A percentile compares a stretch with the other conserved stretches of the same genome.
These are phyloP conservation scores for Sinocyclocheilus maitianheensis DNA, from an alignment of 2,113 vertebrate genomes.

Conservation along the genomic window DNA sequence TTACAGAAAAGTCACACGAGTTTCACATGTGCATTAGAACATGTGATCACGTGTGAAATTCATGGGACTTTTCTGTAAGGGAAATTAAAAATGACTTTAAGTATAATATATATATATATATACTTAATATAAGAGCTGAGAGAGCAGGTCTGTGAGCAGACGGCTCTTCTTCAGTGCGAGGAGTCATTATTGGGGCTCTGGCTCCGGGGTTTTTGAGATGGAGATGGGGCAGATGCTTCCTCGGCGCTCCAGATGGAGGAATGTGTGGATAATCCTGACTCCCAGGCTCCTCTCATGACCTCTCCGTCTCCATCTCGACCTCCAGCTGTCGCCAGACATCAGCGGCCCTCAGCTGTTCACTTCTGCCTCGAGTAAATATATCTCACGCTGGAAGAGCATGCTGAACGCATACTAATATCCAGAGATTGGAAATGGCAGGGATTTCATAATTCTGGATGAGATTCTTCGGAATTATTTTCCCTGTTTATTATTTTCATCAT, in stretches of 20 bases:
- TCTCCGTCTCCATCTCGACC: constrained; percentile 49
- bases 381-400: not conserved
- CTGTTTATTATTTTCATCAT: not conserved
- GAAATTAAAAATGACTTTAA: no score
- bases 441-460: not conserved
- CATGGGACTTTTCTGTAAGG: no score
- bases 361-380: not conserved
- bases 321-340: constrained; percentile 56
- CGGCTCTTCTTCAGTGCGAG: not conserved
- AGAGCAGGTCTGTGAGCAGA: not conserved
- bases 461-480: not conserved
- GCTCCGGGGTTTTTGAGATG: constrained; percentile 48
- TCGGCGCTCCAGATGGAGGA: constrained; percentile 58
- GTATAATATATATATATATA: no score
- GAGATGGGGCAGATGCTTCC: constrained; percentile 58
- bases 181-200: constrained; percentile 43
- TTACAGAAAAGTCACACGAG: no score
- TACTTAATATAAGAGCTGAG: not conserved
- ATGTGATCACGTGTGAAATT: no score
- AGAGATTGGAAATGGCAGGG: not conserved
- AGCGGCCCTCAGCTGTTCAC: constrained; percentile 45
- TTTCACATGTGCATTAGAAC: no score
- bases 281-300: constrained; percentile 57
- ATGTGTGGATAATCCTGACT: constrained; percentile 53
- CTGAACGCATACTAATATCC: not conserved